Evolutionary conservation across 2,113 vertebrate genomes (phyloP).

Genomic region (Podarcis muralis): DNA sequence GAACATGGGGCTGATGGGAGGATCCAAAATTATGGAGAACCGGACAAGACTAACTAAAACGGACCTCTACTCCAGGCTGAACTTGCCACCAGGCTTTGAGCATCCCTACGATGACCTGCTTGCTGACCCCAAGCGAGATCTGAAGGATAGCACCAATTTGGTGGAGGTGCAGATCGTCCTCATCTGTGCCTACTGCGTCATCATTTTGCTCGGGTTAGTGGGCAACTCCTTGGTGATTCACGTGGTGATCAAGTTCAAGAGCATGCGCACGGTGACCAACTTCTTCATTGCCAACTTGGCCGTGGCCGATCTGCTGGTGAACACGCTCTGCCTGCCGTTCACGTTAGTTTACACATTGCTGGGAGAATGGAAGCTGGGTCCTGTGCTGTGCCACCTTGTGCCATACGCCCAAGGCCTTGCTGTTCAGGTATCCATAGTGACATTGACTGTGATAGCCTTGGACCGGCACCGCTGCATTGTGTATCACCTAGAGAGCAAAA

Average conservation of each 20-base stretch:
- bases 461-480: constrained; percentile 92
- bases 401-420: constrained; percentile 91
- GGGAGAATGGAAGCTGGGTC: constrained; percentile 91
- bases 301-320: constrained; percentile 90
- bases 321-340: constrained; percentile 90
- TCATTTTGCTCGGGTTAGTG: constrained; percentile 89
- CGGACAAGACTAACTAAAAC: constrained; percentile 70
- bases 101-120: constrained; percentile 65
- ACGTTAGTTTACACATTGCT: constrained; percentile 89
- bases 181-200: constrained; percentile 90
- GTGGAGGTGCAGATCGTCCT: constrained; percentile 87
- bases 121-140: constrained; percentile 72
- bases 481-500: constrained; percentile 89
- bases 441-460: constrained; percentile 91
- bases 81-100: constrained; percentile 52
- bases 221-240: constrained; percentile 95
- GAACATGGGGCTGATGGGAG: constrained; percentile 75
- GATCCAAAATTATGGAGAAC: constrained; percentile 73
- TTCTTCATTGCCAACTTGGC: constrained; percentile 95
- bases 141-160: constrained; percentile 89
- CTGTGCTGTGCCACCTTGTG: constrained; percentile 87
- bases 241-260: constrained; percentile 90
- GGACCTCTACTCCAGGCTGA: constrained; percentile 63
- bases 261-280: constrained; percentile 91
- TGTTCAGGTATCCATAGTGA: constrained; percentile 93